Conservation (phyloP, 2,888 invertebrate genomes). For the Apoderus coryli region DNA sequence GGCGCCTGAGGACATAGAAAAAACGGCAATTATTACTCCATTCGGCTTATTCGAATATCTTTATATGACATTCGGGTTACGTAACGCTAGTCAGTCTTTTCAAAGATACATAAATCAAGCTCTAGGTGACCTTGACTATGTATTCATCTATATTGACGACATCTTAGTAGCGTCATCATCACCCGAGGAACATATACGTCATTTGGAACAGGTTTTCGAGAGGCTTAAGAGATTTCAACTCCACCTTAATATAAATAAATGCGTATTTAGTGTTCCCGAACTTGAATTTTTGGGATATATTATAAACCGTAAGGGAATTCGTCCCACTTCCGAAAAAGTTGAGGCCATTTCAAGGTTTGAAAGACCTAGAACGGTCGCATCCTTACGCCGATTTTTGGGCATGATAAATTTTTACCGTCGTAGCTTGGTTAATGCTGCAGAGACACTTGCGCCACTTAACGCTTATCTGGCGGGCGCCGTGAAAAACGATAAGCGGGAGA, state of each 20-base stretch:
- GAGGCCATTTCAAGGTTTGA: slow-evolving; percentile 4
- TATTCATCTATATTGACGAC: slow-evolving; percentile 10
- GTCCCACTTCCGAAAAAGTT: slow-evolving; percentile 9
- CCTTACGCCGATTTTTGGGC: slow-evolving; percentile 8
- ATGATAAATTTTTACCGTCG: slow-evolving; percentile 9
- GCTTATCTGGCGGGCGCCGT: slow-evolving; percentile 7
- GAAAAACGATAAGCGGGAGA: slow-evolving; percentile 10
- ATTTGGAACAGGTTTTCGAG: slow-evolving; percentile 4
- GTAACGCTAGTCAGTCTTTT: background rate
- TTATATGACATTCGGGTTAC: slow-evolving; percentile 8
- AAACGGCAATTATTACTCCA: too few species aligned
- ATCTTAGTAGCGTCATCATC: slow-evolving; percentile 7
- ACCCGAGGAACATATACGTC: slow-evolving; percentile 4
- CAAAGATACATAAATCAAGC: slow-evolving; percentile 8
- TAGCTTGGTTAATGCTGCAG: slow-evolving; percentile 6
- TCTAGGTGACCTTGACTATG: slow-evolving; percentile 8
- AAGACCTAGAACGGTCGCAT: slow-evolving; percentile 3
- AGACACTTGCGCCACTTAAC: slow-evolving; percentile 8
- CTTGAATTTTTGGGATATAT: slow-evolving; percentile 8
- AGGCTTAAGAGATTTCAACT: slow-evolving; percentile 9
- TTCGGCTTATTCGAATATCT: slow-evolving; percentile 9
- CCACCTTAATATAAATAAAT: slow-evolving; percentile 8
- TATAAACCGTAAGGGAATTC: slow-evolving; percentile 9
- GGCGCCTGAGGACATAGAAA: too few species aligned
- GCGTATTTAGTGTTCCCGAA: slow-evolving; percentile 6